Percentiles rank a stretch among this genome's conserved stretches.
phyloP scores from a whole-genome alignment of 2,113 vertebrate genomes.

The Pogonocichla stellata region DNA sequence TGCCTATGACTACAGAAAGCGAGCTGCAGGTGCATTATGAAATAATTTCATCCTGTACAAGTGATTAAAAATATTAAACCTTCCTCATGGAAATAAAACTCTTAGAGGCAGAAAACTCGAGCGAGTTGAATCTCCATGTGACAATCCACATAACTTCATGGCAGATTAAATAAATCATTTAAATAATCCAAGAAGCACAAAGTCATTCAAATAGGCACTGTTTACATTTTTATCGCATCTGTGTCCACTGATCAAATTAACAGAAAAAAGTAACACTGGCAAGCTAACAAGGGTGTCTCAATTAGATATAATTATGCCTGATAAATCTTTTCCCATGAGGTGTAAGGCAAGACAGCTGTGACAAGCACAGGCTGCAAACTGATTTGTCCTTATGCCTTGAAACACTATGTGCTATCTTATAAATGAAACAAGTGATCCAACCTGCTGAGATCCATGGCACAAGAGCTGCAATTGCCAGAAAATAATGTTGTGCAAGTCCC shows the following conservation, averaged over 20 bases:
- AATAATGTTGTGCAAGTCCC: background rate
- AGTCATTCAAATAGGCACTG: background rate
- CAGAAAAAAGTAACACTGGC: background rate
- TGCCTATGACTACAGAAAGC: background rate
- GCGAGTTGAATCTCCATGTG: background rate
- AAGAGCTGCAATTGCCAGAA: background rate
- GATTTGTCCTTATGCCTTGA: background rate
- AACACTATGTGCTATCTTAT: background rate
- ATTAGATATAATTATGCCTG: background rate
- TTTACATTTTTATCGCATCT: conserved; percentile 6
- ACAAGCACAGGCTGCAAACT: background rate
- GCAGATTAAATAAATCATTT: background rate
- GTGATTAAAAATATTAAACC: background rate
- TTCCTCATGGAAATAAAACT: background rate
- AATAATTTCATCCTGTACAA: background rate
- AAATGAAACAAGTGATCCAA: background rate
- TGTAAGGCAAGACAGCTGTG: background rate
- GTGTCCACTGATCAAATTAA: conserved; percentile 7
- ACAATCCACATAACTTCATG: background rate
- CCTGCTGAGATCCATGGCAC: background rate
- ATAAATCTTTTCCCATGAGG: conserved; percentile 28
- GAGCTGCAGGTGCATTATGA: background rate
- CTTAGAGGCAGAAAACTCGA: background rate
- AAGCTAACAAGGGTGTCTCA: background rate
- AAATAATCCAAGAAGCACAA: conserved; percentile 1